These are phyloP conservation scores for Venturia canescens DNA, from an alignment of 1,140 invertebrate genomes.

Conservation along the genomic window DNA sequence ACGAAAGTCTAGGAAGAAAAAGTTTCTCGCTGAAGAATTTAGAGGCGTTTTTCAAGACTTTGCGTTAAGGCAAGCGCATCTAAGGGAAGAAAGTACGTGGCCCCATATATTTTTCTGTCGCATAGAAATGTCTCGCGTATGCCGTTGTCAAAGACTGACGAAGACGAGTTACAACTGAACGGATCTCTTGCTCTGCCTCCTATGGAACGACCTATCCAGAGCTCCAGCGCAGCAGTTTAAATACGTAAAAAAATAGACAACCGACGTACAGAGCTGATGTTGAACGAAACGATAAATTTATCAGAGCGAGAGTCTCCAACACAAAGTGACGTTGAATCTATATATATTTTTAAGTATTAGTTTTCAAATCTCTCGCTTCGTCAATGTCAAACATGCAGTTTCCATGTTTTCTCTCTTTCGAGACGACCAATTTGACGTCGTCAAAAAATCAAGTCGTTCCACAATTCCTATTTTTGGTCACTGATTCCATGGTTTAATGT, in stretches of 20 bases:
- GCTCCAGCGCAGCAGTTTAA: neutral
- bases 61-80: neutral
- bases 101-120: constrained; percentile 32
- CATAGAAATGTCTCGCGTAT: constrained; percentile 37
- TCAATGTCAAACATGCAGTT: neutral
- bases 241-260: constrained; percentile 21
- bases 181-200: neutral
- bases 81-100: neutral
- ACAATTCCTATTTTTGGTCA: neutral
- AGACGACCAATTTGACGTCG: neutral
- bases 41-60: neutral
- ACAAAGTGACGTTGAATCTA: neutral
- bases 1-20: neutral
- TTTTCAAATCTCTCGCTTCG: neutral
- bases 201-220: neutral
- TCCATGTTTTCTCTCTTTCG: neutral
- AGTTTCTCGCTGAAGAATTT: neutral
- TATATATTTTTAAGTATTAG: neutral
- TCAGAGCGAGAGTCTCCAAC: neutral
- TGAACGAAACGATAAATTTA: constrained; percentile 28
- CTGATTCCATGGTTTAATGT: no score
- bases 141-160: constrained; percentile 41
- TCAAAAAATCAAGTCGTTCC: neutral
- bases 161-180: constrained; percentile 43
- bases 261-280: neutral